Evolutionary conservation across 64 coral and sea anemone species (phyloP).

Genomic region (Hydrozoanthus tunicans): DNA sequence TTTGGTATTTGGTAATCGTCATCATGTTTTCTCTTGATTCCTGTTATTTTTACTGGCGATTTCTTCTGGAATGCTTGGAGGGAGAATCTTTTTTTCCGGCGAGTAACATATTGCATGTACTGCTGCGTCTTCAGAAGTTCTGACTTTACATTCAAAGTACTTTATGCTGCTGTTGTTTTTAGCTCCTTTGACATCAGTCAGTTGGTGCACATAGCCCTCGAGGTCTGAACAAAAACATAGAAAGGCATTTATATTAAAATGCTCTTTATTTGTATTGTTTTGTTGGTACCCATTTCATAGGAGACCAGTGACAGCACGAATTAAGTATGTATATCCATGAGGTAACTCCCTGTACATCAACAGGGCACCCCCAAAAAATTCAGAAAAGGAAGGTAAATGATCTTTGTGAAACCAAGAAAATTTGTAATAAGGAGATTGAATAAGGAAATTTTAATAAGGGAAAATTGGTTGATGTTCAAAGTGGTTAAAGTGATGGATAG

Average conservation of each 20-base stretch:
- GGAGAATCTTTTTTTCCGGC: slow-evolving; percentile 27
- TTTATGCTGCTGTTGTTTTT: slow-evolving; percentile 40
- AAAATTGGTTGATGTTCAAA: slow-evolving; percentile 18
- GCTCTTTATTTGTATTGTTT: slow-evolving; percentile 19
- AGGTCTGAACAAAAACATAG: slow-evolving; percentile 42
- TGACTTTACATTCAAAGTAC: slow-evolving; percentile 35
- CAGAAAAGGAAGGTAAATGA: too few relatives aligned
- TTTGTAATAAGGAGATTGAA: slow-evolving; percentile 12
- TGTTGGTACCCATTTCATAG: background rate
- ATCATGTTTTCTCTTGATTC: slow-evolving; percentile 46
- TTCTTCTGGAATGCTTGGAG: slow-evolving; percentile 34
- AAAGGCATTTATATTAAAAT: slow-evolving; percentile 46
- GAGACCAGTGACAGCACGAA: background rate
- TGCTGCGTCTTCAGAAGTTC: slow-evolving; percentile 32
- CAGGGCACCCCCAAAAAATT: background rate
- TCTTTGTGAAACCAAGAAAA: background rate
- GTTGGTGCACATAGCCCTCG: slow-evolving; percentile 35
- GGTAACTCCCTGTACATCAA: slow-evolving; percentile 23
- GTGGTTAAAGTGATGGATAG: slow-evolving; percentile 15
- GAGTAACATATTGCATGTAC: slow-evolving; percentile 21
- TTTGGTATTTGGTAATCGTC: slow-evolving; percentile 36
- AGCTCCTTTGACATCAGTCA: slow-evolving; percentile 25
- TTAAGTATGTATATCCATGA: slow-evolving; percentile 42
- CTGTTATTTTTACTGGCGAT: slow-evolving; percentile 37
- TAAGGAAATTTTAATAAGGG: slow-evolving; percentile 12